Base-by-base conservation (phyloP, 2,113 vertebrate species). In the Perca schrenkii region DNA sequence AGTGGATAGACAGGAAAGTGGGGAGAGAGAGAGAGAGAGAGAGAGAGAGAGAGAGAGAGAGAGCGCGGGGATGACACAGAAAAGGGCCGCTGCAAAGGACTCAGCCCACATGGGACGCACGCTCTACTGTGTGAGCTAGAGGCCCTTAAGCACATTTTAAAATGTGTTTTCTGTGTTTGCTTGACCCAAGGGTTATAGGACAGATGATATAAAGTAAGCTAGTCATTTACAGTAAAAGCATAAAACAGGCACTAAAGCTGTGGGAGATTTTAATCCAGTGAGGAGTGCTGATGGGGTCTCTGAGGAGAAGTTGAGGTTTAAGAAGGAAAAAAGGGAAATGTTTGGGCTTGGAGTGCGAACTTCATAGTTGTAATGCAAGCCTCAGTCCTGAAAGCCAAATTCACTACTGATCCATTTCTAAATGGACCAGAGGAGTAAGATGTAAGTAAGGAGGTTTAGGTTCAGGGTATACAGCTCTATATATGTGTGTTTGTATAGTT, bases 281-380 rank as follows among this genome's bases (percentile, higher is more conserved):
- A 82, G 86, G 47, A 63, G 73, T 68, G 64, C 72, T 82, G 57
- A 52, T 74, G 43, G 76, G 64, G 73, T 67, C 34, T 82, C 62
- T 52, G 58, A 56, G 19, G 47, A 75, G 43, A 77, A 77, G 49
- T 36, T 89, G 64, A 60, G 73, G 86, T 87, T 82, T 69, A n/a
- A 56, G 43, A 80, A 68, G 60, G 15, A 73, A 69, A 62, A 46
- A 43, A 74, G 56, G 46, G 15, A 19, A 82, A 76, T 61, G 40
- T 80, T 82, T 63, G 16, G 64, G 60, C 74, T 79, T 70, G 61
- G 60, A 86, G 46, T 36, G 46, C 36, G 2, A 60, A 71, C 66
- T 68, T 57, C 57, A 47, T 14, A 36, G 31, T 64, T 68, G 22
- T 62, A 34, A 76, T 64, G 53, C 22, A 67, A 88, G 43, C 62